Conservation (phyloP, 92 coral and sea anemone species). For the Chrysogorgia sp. region DNA sequence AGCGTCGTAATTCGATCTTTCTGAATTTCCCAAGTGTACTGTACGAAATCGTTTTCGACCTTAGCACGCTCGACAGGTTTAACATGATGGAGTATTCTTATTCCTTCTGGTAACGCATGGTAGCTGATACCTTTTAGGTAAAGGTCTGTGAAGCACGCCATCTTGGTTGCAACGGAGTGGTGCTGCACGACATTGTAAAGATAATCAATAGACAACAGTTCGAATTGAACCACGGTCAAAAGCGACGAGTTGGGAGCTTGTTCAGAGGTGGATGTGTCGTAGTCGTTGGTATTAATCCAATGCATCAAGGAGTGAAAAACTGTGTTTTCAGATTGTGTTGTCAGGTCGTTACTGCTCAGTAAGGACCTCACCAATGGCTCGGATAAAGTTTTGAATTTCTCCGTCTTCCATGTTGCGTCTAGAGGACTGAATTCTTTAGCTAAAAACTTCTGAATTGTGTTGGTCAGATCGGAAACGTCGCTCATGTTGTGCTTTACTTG, state of each 20-base stretch:
- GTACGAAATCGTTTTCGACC: background rate
- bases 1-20: background rate
- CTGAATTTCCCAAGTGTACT: background rate
- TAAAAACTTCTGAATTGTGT: background rate
- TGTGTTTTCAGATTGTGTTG: slow-evolving; percentile 85
- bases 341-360: slow-evolving; percentile 58
- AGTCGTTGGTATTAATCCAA: slow-evolving; percentile 67
- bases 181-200: slow-evolving; percentile 7
- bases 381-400: background rate
- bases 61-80: background rate
- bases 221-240: background rate
- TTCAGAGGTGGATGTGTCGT: background rate
- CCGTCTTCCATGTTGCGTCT: background rate
- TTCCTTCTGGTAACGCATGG: background rate
- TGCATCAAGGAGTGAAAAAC: slow-evolving; percentile 87
- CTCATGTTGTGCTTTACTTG: slow-evolving; percentile 14
- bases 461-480: slow-evolving; percentile 2
- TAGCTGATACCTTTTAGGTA: background rate
- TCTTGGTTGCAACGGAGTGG: slow-evolving; percentile 2
- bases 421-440: slow-evolving; percentile 9
- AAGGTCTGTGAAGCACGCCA: background rate
- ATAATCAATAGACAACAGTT: background rate
- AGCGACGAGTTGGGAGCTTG: background rate
- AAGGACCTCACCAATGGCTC: slow-evolving; percentile 5
- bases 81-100: background rate